A percentile compares a stretch with the other conserved stretches of the same genome.
phyloP scores from a whole-genome alignment of 2,113 vertebrate genomes.

The Thryonomys swinderianus region DNA sequence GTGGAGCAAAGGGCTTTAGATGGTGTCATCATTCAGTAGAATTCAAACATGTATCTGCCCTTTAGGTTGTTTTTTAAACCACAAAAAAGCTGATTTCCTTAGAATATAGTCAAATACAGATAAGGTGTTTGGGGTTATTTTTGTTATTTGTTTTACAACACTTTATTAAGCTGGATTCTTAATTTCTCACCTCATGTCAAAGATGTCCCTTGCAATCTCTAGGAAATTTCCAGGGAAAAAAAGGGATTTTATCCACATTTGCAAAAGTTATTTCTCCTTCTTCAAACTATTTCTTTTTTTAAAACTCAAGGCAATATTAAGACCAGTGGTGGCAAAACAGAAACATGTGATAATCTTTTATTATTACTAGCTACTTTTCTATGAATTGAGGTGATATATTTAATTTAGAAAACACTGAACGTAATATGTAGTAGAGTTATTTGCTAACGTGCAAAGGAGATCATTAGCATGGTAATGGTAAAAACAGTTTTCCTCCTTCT shows the following conservation, averaged over 20 bases:
- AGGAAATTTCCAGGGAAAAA: background rate
- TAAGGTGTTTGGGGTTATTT: background rate
- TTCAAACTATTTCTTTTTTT: slow-evolving; percentile 1
- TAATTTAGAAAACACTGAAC: slow-evolving; percentile 2
- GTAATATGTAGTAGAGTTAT: slow-evolving; percentile 12
- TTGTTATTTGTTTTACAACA: background rate
- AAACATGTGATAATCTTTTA: background rate
- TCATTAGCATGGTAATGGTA: slow-evolving; percentile 21
- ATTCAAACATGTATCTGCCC: slow-evolving; percentile 3
- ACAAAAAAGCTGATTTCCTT: background rate
- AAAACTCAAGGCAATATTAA: background rate
- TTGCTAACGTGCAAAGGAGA: slow-evolving; percentile 5
- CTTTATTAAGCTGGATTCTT: background rate
- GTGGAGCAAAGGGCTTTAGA: background rate
- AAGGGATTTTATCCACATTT: background rate
- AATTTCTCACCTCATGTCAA: background rate
- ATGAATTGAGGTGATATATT: slow-evolving; percentile 6
- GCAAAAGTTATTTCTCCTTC: background rate
- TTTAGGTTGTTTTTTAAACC: slow-evolving; percentile 35
- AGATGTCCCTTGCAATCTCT: background rate
- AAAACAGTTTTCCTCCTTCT: slow-evolving; percentile 44
- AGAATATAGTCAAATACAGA: background rate
- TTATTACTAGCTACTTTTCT: background rate
- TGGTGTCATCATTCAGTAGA: background rate
- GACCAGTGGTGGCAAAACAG: background rate